These are phyloP conservation scores for Spea hammondii DNA, from an alignment of 2,797 vertebrate genomes.

Conservation along the genomic window DNA sequence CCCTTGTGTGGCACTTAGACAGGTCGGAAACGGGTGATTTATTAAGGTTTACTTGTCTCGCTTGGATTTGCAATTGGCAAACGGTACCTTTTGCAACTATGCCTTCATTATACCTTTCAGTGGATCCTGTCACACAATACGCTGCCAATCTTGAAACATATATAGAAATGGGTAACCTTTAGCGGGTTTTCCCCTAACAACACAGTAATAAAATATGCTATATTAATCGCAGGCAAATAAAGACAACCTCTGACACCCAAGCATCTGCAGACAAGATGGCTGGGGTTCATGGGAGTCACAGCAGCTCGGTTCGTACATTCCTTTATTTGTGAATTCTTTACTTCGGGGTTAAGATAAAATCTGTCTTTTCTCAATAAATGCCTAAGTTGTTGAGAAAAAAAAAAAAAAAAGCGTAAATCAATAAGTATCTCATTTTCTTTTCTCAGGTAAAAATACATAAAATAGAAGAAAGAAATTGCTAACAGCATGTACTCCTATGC, in stretches of 20 bases:
- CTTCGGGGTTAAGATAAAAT: not conserved
- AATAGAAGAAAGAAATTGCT: conserved; percentile 21
- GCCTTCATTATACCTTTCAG: conserved; percentile 13
- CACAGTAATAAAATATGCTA: too few species aligned
- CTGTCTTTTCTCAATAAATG: conserved; percentile 17
- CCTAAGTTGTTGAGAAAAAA: conserved; percentile 4
- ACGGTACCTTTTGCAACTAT: conserved; percentile 20
- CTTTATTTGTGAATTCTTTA: too few species aligned
- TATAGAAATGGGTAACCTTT: too few species aligned
- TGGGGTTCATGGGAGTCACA: not conserved
- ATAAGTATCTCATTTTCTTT: conserved; percentile 29
- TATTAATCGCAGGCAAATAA: not conserved
- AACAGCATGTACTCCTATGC: not conserved
- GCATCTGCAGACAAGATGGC: not conserved
- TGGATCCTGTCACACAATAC: not conserved
- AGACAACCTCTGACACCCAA: not conserved
- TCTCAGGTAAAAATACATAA: conserved; percentile 14
- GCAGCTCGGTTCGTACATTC: not conserved
- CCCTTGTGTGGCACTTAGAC: conserved; percentile 9
- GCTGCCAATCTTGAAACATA: not conserved
- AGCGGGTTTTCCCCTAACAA: too few species aligned
- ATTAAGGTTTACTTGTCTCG: conserved; percentile 18
- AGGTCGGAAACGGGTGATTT: conserved; percentile 39
- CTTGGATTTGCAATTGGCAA: conserved; percentile 6
- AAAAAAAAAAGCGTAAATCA: conserved; percentile 13